Evolutionary conservation across 2,797 vertebrate species (phyloP).

Genomic region (Gorsachius magnificus): DNA sequence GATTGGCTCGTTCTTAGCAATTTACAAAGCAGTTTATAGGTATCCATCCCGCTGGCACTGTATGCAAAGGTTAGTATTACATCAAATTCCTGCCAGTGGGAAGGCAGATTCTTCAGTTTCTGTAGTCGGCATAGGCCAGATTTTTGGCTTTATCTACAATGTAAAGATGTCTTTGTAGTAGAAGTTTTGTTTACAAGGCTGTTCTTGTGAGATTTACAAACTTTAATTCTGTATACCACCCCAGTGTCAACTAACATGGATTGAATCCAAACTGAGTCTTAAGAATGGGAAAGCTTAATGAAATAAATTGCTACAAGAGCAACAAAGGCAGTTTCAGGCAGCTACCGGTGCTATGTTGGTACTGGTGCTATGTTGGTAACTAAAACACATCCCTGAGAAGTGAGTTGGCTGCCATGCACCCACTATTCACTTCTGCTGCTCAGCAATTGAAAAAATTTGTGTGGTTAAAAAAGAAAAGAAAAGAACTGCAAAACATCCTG

Average conservation of each 20-base stretch:
- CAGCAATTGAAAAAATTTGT: neutral
- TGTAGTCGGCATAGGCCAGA: neutral
- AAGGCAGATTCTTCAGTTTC: neutral
- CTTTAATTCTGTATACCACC: neutral
- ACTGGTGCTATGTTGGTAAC: neutral
- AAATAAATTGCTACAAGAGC: neutral
- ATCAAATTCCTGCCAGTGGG: neutral
- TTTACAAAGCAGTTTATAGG: neutral
- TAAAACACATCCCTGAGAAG: neutral
- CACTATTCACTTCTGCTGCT: neutral
- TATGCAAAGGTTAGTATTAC: neutral
- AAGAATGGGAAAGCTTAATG: neutral
- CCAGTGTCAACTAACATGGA: neutral
- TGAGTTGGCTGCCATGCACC: neutral
- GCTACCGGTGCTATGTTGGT: neutral
- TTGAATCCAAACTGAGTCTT: neutral
- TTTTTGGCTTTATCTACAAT: neutral
- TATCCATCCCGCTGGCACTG: neutral
- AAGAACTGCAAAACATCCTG: neutral
- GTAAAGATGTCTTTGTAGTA: neutral
- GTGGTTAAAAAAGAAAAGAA: neutral
- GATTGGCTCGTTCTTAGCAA: neutral
- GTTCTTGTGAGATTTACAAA: conserved; percentile 29
- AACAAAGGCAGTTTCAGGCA: neutral
- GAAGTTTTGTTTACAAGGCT: conserved; percentile 10